Percentiles rank a stretch among this genome's conserved stretches.
Conservation (phyloP, 2,113 vertebrate species). For the Prinia subflava region DNA sequence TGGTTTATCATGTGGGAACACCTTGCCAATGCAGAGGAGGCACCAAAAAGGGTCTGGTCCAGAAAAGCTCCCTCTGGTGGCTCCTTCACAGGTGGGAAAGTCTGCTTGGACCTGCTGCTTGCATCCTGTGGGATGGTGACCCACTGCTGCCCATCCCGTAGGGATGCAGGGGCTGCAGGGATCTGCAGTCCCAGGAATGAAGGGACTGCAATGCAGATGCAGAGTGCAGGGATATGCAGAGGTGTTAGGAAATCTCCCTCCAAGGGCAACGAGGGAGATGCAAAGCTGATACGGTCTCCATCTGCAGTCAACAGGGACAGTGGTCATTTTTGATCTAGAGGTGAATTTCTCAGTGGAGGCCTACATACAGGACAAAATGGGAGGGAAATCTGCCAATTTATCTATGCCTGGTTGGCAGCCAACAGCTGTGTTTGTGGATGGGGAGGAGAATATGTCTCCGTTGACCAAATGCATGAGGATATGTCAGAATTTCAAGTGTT, state of each 20-base stretch:
- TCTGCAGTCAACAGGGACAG: not conserved
- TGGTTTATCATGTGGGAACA: not conserved
- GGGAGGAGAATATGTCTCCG: not conserved
- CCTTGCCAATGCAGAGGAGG: not conserved
- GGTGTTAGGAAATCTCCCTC: not conserved
- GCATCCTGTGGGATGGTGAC: no score
- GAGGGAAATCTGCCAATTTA: not conserved
- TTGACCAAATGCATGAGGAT: not conserved
- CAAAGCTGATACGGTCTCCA: not conserved
- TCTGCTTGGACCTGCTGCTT: not conserved
- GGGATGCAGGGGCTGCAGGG: not conserved
- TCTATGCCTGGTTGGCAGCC: not conserved
- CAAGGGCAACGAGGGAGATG: rapidly evolving
- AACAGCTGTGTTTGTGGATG: not conserved
- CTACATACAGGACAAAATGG: rapidly evolving
- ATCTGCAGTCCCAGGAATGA: not conserved
- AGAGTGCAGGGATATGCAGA: not conserved
- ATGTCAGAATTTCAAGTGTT: not conserved
- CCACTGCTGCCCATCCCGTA: rapidly evolving
- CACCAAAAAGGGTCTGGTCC: not conserved
- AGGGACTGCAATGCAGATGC: not conserved
- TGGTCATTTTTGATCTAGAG: not conserved
- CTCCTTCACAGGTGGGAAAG: not conserved
- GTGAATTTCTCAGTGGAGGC: not conserved
- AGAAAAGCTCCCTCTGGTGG: not conserved